Evolutionary conservation across 1,140 invertebrate species (phyloP), one percentile per base, ranked within the genome.

Genomic region (Formica selysi): DNA sequence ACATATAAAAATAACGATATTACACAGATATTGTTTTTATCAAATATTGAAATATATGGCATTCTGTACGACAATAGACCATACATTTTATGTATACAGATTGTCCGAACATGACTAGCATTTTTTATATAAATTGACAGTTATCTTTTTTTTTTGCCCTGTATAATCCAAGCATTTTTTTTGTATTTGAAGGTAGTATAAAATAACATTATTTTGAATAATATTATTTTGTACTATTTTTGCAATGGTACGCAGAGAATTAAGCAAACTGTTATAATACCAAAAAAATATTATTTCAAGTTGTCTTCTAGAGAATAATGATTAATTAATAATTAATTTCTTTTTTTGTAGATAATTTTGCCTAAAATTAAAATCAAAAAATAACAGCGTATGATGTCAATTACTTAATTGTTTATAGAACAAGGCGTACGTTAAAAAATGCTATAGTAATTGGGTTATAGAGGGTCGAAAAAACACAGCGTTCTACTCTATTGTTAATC

Each of bases 401-500:
- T 68, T 38, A 6, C 2, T n/a, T 10, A 6, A 6, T 57, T 22
- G 13, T 68, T 54, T 70, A 70, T 54, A 11, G 48, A 29, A 70
- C 11, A 16, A 22, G 29, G 22, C n/a, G 13, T n/a, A 76, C 3
- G n/a, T 29, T 48, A 44, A 36, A 32, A 36, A 51, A 79, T 79
- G 41, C n/a, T 22, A 44, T 68, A 88, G 79, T 64, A 85, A 87
- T 85, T 89, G 74, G 44, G 51, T 85, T 65, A 76, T 85, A 81
- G 4, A 73, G 79, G 38, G 79, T 78, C 51, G 78, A 89, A 89
- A 51, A 57, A 71, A 89, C 32, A 71, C 32, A 81, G 76, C 61
- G 64, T 89, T 86, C 83, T 91, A 88, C 84, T 70, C 85, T 86
- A 89, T 92, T 92, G 86, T 89, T 90, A 81, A 57, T 81, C 57